Base-by-base conservation (phyloP, 2,797 vertebrate genomes). In the Pipistrellus pipistrellus region DNA sequence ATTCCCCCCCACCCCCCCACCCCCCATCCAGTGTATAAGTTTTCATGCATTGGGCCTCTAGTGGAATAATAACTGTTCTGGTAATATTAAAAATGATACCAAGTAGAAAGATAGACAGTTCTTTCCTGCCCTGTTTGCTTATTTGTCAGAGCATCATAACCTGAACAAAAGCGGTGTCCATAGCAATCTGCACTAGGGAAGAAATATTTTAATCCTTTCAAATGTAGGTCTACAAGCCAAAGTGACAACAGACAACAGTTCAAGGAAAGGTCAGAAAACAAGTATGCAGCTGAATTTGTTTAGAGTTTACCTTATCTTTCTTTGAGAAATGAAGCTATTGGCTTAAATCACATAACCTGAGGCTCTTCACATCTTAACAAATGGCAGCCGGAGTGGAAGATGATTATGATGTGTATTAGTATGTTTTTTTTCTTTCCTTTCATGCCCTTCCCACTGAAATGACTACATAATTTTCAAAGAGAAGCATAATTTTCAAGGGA, bases 231-330 rank as follows among this genome's bases (percentile, higher is more conserved):
- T 88, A 57, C 89, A 95, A 97, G 96, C 96, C 96, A 96, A 97
- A 97, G 91, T 95, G 95, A 98, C 96, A 98, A 96, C 55, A 92
- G 97, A 96, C 94, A 96, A 96, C 84, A 0, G 0, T 90, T 98
- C 97, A 97, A 95, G 96, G 96, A 97, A 93, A 98, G 96, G 98
- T 98, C 97, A 96, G 95, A 96, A 98, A 95, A 53, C 90, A 97
- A 93, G 71, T 85, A 92, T 9, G 38, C 75, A 76, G 72, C 81
- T 89, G 96, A 95, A 97, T 97, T 97, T 98, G 96, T 97, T 7
- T 44, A 95, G 96, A 85, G 88, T 80, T 97, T 97, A 95, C 81
- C 91, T 97, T 98, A 97, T 97, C 90, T 97, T 6, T 72, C 97
- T 97, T 96, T 95, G 95, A 97, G 97, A 97, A 98, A 97, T 27